Evolutionary conservation across 2,113 vertebrate species (phyloP).

Genomic region (Gymnocephalus cernua): DNA sequence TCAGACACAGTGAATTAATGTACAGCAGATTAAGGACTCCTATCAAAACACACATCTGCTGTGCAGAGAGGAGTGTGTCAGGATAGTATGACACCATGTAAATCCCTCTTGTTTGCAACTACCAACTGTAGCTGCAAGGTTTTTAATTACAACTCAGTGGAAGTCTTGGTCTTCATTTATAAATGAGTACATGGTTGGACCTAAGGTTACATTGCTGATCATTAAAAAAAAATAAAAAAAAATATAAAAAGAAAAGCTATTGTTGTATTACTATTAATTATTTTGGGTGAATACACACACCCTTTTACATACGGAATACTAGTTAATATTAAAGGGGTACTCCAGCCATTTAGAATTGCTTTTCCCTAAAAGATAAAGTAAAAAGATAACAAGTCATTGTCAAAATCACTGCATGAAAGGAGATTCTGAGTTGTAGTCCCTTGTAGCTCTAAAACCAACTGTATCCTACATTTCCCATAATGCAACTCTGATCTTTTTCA

Average conservation of each 20-base stretch:
- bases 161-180: background rate
- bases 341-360: background rate
- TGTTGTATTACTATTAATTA: background rate
- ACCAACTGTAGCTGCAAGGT: conserved; percentile 25
- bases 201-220: background rate
- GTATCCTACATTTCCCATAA: no score
- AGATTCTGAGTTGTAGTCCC: no score
- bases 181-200: conserved; percentile 5
- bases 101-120: conserved; percentile 48
- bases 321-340: background rate
- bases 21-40: conserved; percentile 71
- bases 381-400: no score
- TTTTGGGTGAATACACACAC: background rate
- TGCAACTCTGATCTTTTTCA: no score
- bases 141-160: conserved; percentile 47
- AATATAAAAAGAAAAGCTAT: no score
- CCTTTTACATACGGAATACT: background rate
- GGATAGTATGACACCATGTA: conserved; percentile 39
- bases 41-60: conserved; percentile 74
- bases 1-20: conserved; percentile 66
- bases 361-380: no score
- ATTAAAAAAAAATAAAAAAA: background rate
- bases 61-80: conserved; percentile 36
- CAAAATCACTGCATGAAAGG: no score
- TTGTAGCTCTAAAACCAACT: no score